A percentile compares a stretch with the other conserved stretches of the same genome.
phyloP scores from a whole-genome alignment of 2,888 invertebrate genomes.

The Lepidochrysops patricia region DNA sequence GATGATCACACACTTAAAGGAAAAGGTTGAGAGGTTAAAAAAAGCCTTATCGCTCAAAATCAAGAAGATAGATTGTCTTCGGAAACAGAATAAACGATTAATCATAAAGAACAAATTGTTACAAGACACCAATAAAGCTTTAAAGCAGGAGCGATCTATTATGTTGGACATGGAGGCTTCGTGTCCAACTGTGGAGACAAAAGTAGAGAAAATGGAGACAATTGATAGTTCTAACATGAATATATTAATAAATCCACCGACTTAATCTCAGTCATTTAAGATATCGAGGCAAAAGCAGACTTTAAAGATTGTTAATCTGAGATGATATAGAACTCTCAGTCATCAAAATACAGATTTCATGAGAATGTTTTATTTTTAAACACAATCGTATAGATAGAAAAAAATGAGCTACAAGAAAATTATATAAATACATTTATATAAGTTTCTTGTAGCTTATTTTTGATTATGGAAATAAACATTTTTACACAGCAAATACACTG shows the following conservation, averaged over 20 bases:
- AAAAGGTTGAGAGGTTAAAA: not conserved
- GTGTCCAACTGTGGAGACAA: not conserved
- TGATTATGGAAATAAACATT: not conserved
- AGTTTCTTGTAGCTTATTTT: no score
- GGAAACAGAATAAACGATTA: not conserved
- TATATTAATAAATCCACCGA: not conserved
- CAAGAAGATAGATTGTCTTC: not conserved
- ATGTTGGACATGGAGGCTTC: not conserved
- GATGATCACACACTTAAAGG: not conserved
- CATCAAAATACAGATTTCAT: not conserved
- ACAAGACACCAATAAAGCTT: not conserved
- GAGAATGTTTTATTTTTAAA: slow-evolving; percentile 6
- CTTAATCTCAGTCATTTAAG: no score
- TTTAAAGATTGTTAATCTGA: no score
- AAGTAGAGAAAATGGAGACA: not conserved
- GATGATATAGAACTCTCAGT: no score
- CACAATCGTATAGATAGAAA: not conserved
- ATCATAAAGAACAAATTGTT: not conserved
- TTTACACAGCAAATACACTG: no score
- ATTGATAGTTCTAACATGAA: not conserved
- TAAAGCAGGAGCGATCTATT: not conserved
- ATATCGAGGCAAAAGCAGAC: no score
- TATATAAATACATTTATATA: not conserved
- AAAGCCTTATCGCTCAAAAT: not conserved
- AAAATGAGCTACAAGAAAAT: not conserved